These are phyloP conservation scores for Nibea albiflora DNA, from an alignment of 2,113 vertebrate genomes.

Conservation along the genomic window DNA sequence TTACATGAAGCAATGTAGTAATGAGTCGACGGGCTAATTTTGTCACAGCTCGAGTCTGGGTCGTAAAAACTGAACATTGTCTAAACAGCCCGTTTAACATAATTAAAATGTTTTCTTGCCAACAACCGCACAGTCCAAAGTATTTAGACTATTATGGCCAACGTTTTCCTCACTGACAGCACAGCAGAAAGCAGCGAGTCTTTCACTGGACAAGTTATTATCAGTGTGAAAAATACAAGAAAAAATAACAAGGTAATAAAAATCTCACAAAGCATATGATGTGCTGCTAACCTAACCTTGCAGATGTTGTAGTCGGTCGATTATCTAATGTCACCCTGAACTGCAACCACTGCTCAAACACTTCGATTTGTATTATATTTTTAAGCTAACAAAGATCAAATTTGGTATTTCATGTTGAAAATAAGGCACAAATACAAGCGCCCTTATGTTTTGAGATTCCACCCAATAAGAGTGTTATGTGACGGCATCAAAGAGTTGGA, in stretches of 20 bases:
- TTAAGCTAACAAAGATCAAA: background rate
- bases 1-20: background rate
- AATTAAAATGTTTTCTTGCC: conserved; percentile 42
- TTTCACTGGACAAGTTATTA: background rate
- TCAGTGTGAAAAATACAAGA: background rate
- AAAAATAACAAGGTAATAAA: background rate
- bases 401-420: background rate
- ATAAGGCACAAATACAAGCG: background rate
- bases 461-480: too few species aligned
- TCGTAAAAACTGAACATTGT: conserved; percentile 18
- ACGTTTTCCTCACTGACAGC: background rate
- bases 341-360: background rate
- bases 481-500: too few species aligned
- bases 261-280: background rate
- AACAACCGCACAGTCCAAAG: conserved; percentile 35
- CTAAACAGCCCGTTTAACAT: conserved; percentile 27
- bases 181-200: background rate
- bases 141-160: conserved; percentile 28
- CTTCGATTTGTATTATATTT: background rate
- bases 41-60: background rate
- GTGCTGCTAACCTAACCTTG: background rate
- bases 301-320: background rate
- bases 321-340: background rate
- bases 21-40: conserved; percentile 6
- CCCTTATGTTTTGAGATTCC: background rate